These are phyloP conservation scores for Eudemis profundana DNA, from an alignment of 2,888 invertebrate genomes.

Conservation along the genomic window DNA sequence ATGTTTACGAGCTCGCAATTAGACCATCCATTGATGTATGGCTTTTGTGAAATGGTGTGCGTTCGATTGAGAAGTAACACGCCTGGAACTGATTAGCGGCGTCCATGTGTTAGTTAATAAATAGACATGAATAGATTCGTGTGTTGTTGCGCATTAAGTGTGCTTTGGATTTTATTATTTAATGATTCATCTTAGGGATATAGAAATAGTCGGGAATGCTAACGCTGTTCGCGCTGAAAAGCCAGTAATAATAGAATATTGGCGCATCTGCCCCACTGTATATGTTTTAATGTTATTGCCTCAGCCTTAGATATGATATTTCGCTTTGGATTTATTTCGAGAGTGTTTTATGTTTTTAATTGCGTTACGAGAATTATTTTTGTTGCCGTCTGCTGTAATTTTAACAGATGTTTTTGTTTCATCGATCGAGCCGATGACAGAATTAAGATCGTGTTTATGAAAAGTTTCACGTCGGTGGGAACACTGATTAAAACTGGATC, in stretches of 20 bases:
- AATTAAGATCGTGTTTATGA: slow-evolving; percentile 79
- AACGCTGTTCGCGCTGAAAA: slow-evolving; percentile 79
- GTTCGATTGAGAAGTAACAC: slow-evolving; percentile 76
- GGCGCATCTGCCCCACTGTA: slow-evolving; percentile 82
- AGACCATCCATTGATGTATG: slow-evolving; percentile 80
- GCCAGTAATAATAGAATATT: slow-evolving; percentile 84
- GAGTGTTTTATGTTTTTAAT: slow-evolving; percentile 82
- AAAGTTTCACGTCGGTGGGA: slow-evolving; percentile 65
- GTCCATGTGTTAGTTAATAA: slow-evolving; percentile 75
- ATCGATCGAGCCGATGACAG: slow-evolving; percentile 78
- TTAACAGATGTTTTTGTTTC: slow-evolving; percentile 79
- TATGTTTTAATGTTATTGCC: slow-evolving; percentile 83
- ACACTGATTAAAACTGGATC: slow-evolving; percentile 62
- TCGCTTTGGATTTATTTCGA: slow-evolving; percentile 75
- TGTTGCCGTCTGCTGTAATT: slow-evolving; percentile 71
- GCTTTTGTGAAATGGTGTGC: slow-evolving; percentile 62
- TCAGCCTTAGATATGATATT: slow-evolving; percentile 71
- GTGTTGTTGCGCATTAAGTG: slow-evolving; percentile 83
- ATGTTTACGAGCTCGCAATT: slow-evolving; percentile 82
- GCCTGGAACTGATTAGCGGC: slow-evolving; percentile 80
- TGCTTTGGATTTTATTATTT: slow-evolving; percentile 85
- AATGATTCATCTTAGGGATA: slow-evolving; percentile 85
- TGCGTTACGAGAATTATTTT: slow-evolving; percentile 78
- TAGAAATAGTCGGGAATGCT: slow-evolving; percentile 84
- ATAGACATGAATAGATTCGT: slow-evolving; percentile 74